Percentiles rank a stretch among this genome's conserved stretches.
Conservation (phyloP, 2,888 invertebrate species). For the Caenorhabditis wallacei region DNA sequence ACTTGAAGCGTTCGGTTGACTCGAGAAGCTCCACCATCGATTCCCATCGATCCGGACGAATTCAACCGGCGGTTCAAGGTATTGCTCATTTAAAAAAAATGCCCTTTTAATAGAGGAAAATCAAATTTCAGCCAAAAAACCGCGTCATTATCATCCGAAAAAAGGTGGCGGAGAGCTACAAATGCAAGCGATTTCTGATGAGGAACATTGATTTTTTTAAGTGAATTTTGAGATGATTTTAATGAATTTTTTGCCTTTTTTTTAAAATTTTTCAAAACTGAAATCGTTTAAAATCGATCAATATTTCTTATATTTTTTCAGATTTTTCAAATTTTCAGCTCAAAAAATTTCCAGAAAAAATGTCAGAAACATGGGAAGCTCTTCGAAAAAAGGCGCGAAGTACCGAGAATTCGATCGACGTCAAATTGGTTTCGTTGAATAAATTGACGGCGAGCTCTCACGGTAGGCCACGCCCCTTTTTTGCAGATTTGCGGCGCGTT, state of each 20-base stretch:
- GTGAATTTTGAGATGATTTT: background rate
- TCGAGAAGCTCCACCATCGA: too few relatives aligned
- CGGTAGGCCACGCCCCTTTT: slow-evolving; percentile 26
- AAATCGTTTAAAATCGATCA: background rate
- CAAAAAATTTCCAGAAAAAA: background rate
- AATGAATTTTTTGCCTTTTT: background rate
- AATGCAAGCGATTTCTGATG: slow-evolving; percentile 37
- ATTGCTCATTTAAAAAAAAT: background rate
- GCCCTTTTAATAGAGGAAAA: too few relatives aligned
- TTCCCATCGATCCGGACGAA: background rate
- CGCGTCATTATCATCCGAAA: background rate
- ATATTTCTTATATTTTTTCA: too few relatives aligned
- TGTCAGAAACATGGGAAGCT: slow-evolving; percentile 86
- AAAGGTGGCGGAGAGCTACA: background rate
- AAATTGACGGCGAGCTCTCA: slow-evolving; percentile 86
- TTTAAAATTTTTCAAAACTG: background rate
- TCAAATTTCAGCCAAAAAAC: too few relatives aligned
- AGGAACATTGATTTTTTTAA: background rate
- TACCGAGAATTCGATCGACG: slow-evolving; percentile 96
- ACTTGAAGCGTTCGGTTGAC: slow-evolving; percentile 15
- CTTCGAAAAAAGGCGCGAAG: slow-evolving; percentile 93
- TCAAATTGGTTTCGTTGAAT: slow-evolving; percentile 95
- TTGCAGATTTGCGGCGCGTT: background rate
- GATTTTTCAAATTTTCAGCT: too few relatives aligned
- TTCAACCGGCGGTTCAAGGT: slow-evolving; percentile 4